Percentiles rank a stretch among this genome's conserved stretches.
These are phyloP conservation scores for Anoplophora glabripennis DNA, from an alignment of 1,140 invertebrate genomes.

Conservation along the genomic window DNA sequence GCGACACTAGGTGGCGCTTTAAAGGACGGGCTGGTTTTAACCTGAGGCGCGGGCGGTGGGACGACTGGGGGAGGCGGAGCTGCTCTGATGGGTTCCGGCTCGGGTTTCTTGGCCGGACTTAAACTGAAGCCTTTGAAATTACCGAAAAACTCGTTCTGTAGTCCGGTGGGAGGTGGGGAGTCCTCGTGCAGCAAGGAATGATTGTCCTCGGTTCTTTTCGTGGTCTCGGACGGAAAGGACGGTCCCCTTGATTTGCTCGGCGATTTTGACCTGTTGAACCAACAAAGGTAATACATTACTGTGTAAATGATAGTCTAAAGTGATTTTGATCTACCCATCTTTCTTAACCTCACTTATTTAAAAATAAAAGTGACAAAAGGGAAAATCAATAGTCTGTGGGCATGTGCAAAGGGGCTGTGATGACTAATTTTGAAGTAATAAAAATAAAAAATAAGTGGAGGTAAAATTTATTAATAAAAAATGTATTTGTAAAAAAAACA, in stretches of 20 bases:
- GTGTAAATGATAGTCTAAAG: background rate
- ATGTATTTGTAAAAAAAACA: no score
- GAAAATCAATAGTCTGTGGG: slow-evolving; percentile 1
- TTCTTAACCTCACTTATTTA: slow-evolving; percentile 7
- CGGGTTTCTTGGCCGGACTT: slow-evolving; percentile 61
- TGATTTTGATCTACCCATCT: background rate
- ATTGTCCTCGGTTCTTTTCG: slow-evolving; percentile 55
- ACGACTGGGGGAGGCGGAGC: slow-evolving; percentile 52
- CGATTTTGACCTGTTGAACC: slow-evolving; percentile 44
- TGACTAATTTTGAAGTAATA: no score
- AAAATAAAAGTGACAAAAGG: slow-evolving; percentile 4
- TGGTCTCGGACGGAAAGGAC: slow-evolving; percentile 54
- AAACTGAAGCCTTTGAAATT: slow-evolving; percentile 83
- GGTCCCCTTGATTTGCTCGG: slow-evolving; percentile 54
- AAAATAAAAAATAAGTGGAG: no score
- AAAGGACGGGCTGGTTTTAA: background rate
- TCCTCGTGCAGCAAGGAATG: slow-evolving; percentile 50
- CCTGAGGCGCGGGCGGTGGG: background rate
- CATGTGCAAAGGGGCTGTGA: slow-evolving; percentile 5
- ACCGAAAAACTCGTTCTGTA: slow-evolving; percentile 69
- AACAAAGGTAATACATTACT: slow-evolving; percentile 20
- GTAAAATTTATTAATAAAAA: no score
- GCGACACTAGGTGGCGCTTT: background rate
- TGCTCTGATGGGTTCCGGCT: slow-evolving; percentile 48
- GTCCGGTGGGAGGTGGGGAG: slow-evolving; percentile 23